These are phyloP conservation scores for Gobius niger DNA, from an alignment of 2,113 vertebrate genomes.

Conservation along the genomic window DNA sequence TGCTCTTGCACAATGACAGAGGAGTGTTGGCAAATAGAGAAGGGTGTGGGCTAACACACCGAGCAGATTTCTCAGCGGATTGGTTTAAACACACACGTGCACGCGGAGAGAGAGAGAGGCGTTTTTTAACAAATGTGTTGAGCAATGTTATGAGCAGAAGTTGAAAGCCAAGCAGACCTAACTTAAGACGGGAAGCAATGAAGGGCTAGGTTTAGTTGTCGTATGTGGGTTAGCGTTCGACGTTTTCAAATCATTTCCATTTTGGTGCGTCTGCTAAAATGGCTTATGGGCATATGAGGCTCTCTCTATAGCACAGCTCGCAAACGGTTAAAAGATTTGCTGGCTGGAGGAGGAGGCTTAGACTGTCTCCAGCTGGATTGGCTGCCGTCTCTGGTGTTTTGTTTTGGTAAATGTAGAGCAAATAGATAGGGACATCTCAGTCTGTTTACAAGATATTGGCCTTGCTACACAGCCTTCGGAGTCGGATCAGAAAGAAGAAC, in stretches of 20 bases:
- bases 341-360: conserved; percentile 59
- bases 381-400: conserved; percentile 49
- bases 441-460: conserved; percentile 35
- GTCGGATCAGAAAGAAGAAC: conserved; percentile 19
- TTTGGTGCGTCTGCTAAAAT: not conserved
- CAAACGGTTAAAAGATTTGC: conserved; percentile 56
- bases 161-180: not conserved
- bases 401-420: conserved; percentile 38
- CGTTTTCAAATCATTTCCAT: not conserved
- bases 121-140: conserved; percentile 23
- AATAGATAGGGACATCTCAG: conserved; percentile 32
- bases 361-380: conserved; percentile 48
- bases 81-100: conserved; percentile 49
- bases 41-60: conserved; percentile 46
- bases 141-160: not conserved
- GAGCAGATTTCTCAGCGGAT: conserved; percentile 44
- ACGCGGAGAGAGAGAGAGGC: conserved; percentile 6
- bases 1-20: conserved; percentile 58
- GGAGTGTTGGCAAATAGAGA: conserved; percentile 53
- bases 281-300: not conserved
- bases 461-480: conserved; percentile 32
- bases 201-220: too few relatives aligned
- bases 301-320: conserved; percentile 15
- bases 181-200: not conserved
- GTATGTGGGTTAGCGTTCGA: too few relatives aligned